A percentile compares a stretch with the other conserved stretches of the same genome.
phyloP scores from a whole-genome alignment of 2,113 vertebrate genomes.

The Upupa epops region DNA sequence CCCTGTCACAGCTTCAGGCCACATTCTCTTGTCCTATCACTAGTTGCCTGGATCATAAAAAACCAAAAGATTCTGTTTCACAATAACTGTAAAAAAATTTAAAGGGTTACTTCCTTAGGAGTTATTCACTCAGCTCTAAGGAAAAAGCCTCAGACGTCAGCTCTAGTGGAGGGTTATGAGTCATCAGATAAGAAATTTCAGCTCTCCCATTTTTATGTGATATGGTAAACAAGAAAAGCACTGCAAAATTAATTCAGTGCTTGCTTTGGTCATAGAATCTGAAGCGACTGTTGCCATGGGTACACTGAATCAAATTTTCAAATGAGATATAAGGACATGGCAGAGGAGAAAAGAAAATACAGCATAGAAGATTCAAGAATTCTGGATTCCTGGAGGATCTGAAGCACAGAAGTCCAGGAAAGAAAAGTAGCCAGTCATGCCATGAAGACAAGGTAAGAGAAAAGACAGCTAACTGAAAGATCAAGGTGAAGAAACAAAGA shows the following conservation, averaged over 20 bases:
- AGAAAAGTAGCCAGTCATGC: background rate
- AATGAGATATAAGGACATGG: constrained; percentile 26
- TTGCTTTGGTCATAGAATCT: constrained; percentile 40
- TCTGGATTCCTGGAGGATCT: background rate
- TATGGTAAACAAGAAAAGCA: constrained; percentile 49
- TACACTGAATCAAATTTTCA: constrained; percentile 4
- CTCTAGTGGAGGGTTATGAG: constrained; percentile 4
- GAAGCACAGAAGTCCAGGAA: background rate
- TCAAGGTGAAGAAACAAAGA: background rate
- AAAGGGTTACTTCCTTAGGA: background rate
- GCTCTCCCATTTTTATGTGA: constrained; percentile 7
- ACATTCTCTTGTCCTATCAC: too few species aligned
- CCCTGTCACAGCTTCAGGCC: too few species aligned
- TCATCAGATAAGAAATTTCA: constrained; percentile 45
- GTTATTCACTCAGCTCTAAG: background rate
- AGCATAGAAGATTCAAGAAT: constrained; percentile 10
- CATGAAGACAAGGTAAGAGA: background rate
- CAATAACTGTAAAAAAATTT: background rate
- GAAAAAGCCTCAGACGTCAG: background rate
- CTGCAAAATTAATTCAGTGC: constrained; percentile 21
- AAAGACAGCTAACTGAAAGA: background rate
- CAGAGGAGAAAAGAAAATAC: background rate
- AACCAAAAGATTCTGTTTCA: background rate
- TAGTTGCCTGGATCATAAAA: too few species aligned
- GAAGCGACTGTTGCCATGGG: constrained; percentile 57